Percentiles rank a stretch among this genome's conserved stretches.
phyloP scores from a whole-genome alignment of 2,797 vertebrate species.

The Danio aesculapii region DNA sequence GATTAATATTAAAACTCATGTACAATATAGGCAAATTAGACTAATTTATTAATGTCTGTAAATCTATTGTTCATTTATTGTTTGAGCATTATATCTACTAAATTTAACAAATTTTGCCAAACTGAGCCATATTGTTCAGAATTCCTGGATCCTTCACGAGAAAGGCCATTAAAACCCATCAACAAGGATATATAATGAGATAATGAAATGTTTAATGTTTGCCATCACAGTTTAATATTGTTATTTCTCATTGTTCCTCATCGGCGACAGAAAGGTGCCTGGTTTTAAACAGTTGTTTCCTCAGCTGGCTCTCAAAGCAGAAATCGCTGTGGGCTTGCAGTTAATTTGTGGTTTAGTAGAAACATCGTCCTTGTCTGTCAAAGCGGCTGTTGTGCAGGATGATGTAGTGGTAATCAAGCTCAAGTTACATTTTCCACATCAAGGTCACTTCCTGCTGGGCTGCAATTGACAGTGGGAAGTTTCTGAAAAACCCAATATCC shows the following conservation, averaged over 20 bases:
- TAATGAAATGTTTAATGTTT: slow-evolving; percentile 34
- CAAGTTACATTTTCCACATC: slow-evolving; percentile 41
- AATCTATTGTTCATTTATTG: neutral
- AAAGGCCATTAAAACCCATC: slow-evolving; percentile 11
- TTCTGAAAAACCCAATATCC: slow-evolving; percentile 37
- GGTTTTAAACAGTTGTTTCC: slow-evolving; percentile 3
- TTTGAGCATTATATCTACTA: neutral
- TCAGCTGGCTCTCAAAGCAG: slow-evolving; percentile 26
- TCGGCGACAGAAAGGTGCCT: slow-evolving; percentile 4
- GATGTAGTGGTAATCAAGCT: slow-evolving; percentile 23
- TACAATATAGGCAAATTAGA: neutral
- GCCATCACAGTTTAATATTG: slow-evolving; percentile 25
- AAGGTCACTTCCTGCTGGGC: slow-evolving; percentile 46
- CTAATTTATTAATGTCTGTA: neutral
- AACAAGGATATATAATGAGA: neutral
- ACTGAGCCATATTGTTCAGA: neutral
- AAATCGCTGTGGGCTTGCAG: slow-evolving; percentile 41
- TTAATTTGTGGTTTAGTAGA: slow-evolving; percentile 47
- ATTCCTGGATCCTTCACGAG: neutral
- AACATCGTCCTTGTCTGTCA: slow-evolving; percentile 41
- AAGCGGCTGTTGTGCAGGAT: slow-evolving; percentile 1
- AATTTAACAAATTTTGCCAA: neutral
- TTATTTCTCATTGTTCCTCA: slow-evolving; percentile 21
- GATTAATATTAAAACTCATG: too few relatives aligned
- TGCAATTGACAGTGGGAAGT: slow-evolving; percentile 18